A percentile compares a stretch with the other conserved stretches of the same genome.
Conservation (phyloP, 2,113 vertebrate species). For the Terrapene triunguis region DNA sequence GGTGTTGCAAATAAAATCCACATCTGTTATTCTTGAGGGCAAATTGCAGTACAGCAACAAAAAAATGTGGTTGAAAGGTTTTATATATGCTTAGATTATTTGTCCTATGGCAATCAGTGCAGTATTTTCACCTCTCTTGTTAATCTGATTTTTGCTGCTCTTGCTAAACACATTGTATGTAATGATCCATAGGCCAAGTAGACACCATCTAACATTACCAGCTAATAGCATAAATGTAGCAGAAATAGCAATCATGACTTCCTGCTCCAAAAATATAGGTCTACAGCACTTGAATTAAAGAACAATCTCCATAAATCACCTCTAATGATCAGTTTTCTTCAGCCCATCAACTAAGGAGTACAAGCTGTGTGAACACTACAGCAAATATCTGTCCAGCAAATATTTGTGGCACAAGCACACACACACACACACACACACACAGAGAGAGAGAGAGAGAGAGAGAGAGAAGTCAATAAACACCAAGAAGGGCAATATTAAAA, state of each 20-base stretch:
- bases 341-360: not conserved
- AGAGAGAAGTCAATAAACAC: not conserved
- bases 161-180: not conserved
- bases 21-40: slow-evolving; percentile 43
- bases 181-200: slow-evolving; percentile 47
- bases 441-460: too few species aligned
- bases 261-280: not conserved
- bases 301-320: not conserved
- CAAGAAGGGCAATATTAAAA: not conserved
- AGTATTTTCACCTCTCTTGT: slow-evolving; percentile 57
- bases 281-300: not conserved
- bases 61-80: slow-evolving; percentile 50
- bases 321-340: not conserved
- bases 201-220: slow-evolving; percentile 5
- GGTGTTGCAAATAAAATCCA: slow-evolving; percentile 48
- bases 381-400: slow-evolving; percentile 53
- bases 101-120: slow-evolving; percentile 37
- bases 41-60: slow-evolving; percentile 16
- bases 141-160: slow-evolving; percentile 18
- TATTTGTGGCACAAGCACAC: slow-evolving; percentile 32
- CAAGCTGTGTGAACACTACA: not conserved
- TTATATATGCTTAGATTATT: slow-evolving; percentile 37
- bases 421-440: not conserved
- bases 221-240: not conserved
- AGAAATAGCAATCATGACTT: not conserved